Evolutionary conservation across 2,888 invertebrate genomes (phyloP).

Genomic region (Gari tellinella): DNA sequence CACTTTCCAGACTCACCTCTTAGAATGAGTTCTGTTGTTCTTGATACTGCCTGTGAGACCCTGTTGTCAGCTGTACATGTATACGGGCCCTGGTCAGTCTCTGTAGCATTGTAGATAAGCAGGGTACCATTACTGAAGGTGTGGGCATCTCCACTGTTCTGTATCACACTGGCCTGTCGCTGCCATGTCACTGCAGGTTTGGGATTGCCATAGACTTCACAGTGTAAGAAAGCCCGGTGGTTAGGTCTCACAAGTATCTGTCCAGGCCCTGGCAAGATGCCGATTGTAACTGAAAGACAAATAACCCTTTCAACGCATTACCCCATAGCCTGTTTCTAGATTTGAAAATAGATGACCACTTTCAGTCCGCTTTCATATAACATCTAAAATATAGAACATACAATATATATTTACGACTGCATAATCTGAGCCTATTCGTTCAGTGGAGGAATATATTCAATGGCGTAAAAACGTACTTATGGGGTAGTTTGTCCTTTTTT

Average conservation of each 20-base stretch:
- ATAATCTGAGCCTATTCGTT: too few relatives aligned
- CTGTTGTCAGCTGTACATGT: conserved; percentile 93
- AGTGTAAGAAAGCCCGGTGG: conserved; percentile 77
- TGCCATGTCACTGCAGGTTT: conserved; percentile 77
- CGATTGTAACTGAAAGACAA: conserved; percentile 75
- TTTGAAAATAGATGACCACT: too few relatives aligned
- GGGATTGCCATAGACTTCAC: conserved; percentile 78
- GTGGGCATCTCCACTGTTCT: conserved; percentile 55
- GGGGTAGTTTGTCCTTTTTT: too few relatives aligned
- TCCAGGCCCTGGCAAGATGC: conserved; percentile 75
- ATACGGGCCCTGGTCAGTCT: conserved; percentile 92
- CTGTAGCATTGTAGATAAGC: conserved; percentile 88
- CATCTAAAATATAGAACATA: too few relatives aligned
- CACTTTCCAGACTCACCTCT: conserved; percentile 92
- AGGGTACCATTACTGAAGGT: conserved; percentile 87
- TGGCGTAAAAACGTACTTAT: too few relatives aligned
- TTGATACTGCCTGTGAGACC: conserved; percentile 88
- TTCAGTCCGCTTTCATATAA: too few relatives aligned
- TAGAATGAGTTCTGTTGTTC: conserved; percentile 89
- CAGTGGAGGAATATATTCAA: too few relatives aligned
- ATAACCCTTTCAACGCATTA: too few relatives aligned
- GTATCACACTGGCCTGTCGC: conserved; percentile 58
- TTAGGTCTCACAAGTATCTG: conserved; percentile 74
- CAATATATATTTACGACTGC: too few relatives aligned
- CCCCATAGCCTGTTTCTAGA: too few relatives aligned